A percentile compares a stretch with the other conserved stretches of the same genome.
Evolutionary conservation across 1,140 invertebrate genomes (phyloP).

Genomic region (Calephelis nemesis): DNA sequence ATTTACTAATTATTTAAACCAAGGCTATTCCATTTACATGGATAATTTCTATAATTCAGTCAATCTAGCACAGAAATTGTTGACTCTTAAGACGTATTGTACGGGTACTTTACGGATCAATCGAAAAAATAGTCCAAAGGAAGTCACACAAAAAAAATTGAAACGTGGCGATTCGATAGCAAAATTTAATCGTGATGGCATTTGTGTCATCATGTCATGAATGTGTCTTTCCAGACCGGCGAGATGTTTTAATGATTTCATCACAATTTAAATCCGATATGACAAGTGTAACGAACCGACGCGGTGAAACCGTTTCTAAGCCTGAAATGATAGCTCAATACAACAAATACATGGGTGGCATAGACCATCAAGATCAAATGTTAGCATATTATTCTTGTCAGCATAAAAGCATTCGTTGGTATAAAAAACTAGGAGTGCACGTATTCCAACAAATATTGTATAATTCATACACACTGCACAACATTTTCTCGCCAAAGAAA

Average conservation of each 20-base stretch:
- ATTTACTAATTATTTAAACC: slow-evolving; percentile 29
- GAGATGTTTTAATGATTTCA: not conserved
- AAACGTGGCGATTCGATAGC: slow-evolving; percentile 11
- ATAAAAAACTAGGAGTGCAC: slow-evolving; percentile 2
- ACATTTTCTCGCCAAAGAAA: slow-evolving; percentile 27
- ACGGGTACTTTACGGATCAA: not conserved
- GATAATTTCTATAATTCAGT: slow-evolving; percentile 19
- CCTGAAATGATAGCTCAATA: slow-evolving; percentile 3
- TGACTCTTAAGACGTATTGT: slow-evolving; percentile 5
- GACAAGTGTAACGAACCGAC: not conserved
- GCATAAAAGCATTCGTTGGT: slow-evolving; percentile 6
- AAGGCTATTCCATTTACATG: slow-evolving; percentile 15
- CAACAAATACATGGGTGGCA: slow-evolving; percentile 4
- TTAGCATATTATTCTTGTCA: slow-evolving; percentile 6
- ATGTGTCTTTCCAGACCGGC: too few species aligned
- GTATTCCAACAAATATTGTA: slow-evolving; percentile 11
- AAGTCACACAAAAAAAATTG: slow-evolving; percentile 7
- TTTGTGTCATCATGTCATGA: slow-evolving; percentile 7
- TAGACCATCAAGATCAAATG: not conserved
- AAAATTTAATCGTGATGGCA: not conserved
- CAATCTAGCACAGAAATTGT: not conserved
- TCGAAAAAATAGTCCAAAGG: slow-evolving; percentile 15
- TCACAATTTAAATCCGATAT: not conserved
- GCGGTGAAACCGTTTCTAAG: slow-evolving; percentile 10
- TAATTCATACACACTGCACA: slow-evolving; percentile 1